Percentiles rank a stretch among this genome's conserved stretches.
phyloP scores from a whole-genome alignment of 2,888 invertebrate genomes.

The Spialia ferax region DNA sequence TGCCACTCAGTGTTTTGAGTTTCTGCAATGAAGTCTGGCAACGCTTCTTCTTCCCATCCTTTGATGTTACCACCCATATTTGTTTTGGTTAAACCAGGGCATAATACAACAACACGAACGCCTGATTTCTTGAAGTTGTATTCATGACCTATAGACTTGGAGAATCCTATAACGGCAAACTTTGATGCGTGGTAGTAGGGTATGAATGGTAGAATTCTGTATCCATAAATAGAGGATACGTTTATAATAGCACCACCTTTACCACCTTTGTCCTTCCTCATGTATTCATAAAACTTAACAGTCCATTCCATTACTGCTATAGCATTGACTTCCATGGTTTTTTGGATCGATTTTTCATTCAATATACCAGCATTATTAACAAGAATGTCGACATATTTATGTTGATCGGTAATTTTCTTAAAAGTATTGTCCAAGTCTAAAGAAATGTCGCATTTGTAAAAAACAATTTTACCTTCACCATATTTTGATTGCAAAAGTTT shows the following conservation, averaged over 20 bases:
- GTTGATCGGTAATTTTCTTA: conserved; percentile 56
- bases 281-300: conserved; percentile 83
- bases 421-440: neutral
- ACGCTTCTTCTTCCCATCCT: neutral
- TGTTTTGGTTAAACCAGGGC: conserved; percentile 82
- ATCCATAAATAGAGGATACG: conserved; percentile 87
- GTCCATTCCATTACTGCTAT: conserved; percentile 67
- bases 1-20: neutral
- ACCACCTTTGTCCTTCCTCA: conserved; percentile 84
- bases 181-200: conserved; percentile 89
- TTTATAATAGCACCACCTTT: conserved; percentile 89
- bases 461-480: conserved; percentile 63
- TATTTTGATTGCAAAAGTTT: conserved; percentile 63
- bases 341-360: conserved; percentile 51
- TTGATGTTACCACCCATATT: conserved; percentile 31
- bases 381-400: conserved; percentile 71
- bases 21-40: neutral
- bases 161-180: conserved; percentile 78
- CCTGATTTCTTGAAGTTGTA: conserved; percentile 76
- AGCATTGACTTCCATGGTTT: conserved; percentile 67
- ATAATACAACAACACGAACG: conserved; percentile 80
- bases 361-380: conserved; percentile 77
- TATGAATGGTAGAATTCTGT: conserved; percentile 75
- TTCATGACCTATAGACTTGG: conserved; percentile 74
- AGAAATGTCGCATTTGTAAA: conserved; percentile 62